Evolutionary conservation across 53 echinoderm and acorn worm genomes (phyloP), one percentile per base, ranked within the genome.

Genomic region (Luidia sarsii): DNA sequence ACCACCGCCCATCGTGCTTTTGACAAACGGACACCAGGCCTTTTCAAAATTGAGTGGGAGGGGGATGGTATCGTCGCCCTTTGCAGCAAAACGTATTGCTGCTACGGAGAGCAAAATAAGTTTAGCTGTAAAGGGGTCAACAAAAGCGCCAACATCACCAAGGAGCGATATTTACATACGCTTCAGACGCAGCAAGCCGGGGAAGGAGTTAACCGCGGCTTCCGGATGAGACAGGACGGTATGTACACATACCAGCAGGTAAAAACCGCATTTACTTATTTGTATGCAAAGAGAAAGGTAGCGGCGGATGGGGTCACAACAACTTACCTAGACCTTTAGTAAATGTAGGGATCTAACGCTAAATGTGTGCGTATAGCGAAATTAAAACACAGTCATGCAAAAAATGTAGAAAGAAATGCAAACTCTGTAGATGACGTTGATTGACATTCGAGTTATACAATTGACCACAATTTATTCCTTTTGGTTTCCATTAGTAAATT

Each of bases 41-140:
- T 82, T 7, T 82, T 82, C 27, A 82, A 82, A 38, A 72, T 83
- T 14, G 84, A 83, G 57, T 82, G 82, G 82, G 68, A 82, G 37
- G 82, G 82, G 11, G 82, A 82, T 10, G 82, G 82, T 9, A 70
- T 82, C n/a, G n/a, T n/a, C n/a, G n/a, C n/a, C n/a, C n/a, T n/a
- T n/a, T n/a, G n/a, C n/a, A n/a, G n/a, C n/a, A 82, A 82, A 56
- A 82, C 51, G 33, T 82, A 82, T 22, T 82, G 23, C 57, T 82
- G 82, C 27, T 82, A 69, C 29, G 82, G 82, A 39, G 57, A 21
- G 25, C 6, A 16, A 35, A 35, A 80, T 52, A 80, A 82, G 35
- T 24, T 29, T 20, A 55, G 69, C 20, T 82, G 82, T 31, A 69
- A 82, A 38, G 82, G 82, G 15, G 36, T 82, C 33, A 82, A 57